A percentile compares a stretch with the other conserved stretches of the same genome.
Conservation (phyloP, 2,113 vertebrate species). For the Sinocyclocheilus anophthalmus region DNA sequence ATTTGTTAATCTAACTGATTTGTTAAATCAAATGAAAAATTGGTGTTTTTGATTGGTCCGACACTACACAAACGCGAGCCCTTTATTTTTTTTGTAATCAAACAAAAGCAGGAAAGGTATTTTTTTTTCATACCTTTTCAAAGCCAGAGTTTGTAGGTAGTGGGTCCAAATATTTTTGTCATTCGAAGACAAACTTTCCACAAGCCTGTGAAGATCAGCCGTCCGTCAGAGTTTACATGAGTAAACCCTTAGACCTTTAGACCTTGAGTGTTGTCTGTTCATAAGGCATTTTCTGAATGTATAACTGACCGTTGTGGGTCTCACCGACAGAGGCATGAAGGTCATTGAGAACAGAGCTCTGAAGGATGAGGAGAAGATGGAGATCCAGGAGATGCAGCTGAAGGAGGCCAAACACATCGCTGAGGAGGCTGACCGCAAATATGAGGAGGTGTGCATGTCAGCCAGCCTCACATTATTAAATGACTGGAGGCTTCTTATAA, state of each 20-base stretch:
- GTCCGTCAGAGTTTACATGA: neutral
- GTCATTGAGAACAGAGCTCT: constrained; percentile 96
- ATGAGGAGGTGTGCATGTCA: constrained; percentile 85
- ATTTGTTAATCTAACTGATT: no score
- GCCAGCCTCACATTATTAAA: neutral
- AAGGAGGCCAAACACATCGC: constrained; percentile 99
- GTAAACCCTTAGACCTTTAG: neutral
- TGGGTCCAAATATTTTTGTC: neutral
- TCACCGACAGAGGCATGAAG: constrained; percentile 91
- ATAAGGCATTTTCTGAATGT: neutral
- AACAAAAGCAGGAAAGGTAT: no score
- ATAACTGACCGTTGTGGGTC: neutral
- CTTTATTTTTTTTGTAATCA: no score
- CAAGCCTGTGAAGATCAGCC: neutral
- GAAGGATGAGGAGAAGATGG: constrained; percentile 99
- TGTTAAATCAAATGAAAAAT: no score
- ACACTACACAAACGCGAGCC: neutral
- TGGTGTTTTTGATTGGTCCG: no score
- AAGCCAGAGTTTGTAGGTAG: neutral
- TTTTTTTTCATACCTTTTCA: no score
- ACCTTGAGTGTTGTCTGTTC: neutral
- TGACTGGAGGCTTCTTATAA: neutral
- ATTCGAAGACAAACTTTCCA: neutral
- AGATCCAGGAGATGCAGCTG: constrained; percentile 98
- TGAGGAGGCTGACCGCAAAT: constrained; percentile 97